A percentile compares a stretch with the other conserved stretches of the same genome.
Evolutionary conservation across 1,140 invertebrate species (phyloP).

Genomic region (Centruroides sculpturatus): DNA sequence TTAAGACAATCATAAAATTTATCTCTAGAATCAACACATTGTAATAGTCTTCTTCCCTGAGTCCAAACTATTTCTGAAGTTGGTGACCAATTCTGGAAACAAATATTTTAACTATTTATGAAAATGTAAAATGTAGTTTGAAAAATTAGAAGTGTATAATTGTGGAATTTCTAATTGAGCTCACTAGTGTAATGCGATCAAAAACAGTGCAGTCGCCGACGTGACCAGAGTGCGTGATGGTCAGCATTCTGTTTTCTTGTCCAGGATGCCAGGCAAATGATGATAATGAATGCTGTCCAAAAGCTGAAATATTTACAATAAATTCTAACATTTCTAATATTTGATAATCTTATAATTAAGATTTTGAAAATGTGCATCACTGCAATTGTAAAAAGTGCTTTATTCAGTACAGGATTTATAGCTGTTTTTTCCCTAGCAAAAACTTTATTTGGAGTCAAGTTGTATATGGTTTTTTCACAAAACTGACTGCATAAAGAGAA

Average conservation of each 20-base stretch:
- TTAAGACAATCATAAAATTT: constrained; percentile 32
- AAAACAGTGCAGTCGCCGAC: constrained; percentile 56
- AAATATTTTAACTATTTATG: background rate
- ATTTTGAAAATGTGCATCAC: too few relatives aligned
- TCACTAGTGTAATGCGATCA: constrained; percentile 58
- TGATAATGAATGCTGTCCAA: constrained; percentile 29
- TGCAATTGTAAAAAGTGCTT: too few relatives aligned
- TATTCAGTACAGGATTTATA: too few relatives aligned
- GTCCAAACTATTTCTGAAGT: constrained; percentile 56
- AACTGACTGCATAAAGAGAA: too few relatives aligned
- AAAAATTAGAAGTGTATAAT: background rate
- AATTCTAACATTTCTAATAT: background rate
- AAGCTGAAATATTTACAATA: constrained; percentile 7
- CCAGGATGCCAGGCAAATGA: constrained; percentile 72
- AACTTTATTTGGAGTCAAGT: too few relatives aligned
- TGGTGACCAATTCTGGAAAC: constrained; percentile 46
- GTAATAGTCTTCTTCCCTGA: constrained; percentile 47
- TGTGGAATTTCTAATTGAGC: constrained; percentile 2
- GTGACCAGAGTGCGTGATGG: constrained; percentile 41
- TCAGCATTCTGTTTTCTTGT: constrained; percentile 57
- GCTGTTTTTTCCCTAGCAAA: too few relatives aligned
- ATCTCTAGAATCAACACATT: constrained; percentile 37
- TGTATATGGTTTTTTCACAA: too few relatives aligned
- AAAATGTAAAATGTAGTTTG: background rate
- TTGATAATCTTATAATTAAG: background rate